These are phyloP conservation scores for Zoroaster sp. DNA, from an alignment of 53 echinoderm and acorn worm genomes.

Conservation along the genomic window DNA sequence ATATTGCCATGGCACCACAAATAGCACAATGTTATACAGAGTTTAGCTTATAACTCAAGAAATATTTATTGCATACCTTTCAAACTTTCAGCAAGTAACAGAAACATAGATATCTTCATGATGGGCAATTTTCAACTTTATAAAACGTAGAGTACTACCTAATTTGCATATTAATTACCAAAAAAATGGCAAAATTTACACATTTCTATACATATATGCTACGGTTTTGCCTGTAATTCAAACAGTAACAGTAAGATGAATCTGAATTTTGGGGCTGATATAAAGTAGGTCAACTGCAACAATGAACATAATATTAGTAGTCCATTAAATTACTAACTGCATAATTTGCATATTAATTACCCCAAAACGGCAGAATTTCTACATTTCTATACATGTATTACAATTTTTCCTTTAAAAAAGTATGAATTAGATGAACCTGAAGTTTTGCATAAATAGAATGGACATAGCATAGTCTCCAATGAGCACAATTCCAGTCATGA, in stretches of 20 bases:
- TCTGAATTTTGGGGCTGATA: not conserved
- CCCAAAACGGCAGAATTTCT: not conserved
- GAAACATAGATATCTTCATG: not conserved
- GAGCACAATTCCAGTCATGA: not conserved
- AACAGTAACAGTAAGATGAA: not conserved
- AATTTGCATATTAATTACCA: conserved; percentile 17
- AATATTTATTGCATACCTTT: too few relatives aligned
- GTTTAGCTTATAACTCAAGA: too few relatives aligned
- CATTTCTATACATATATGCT: not conserved
- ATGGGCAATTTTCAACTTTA: not conserved
- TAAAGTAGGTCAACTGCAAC: not conserved
- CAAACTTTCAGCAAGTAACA: too few relatives aligned
- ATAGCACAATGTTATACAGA: too few relatives aligned
- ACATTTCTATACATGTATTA: not conserved
- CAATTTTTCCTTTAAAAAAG: not conserved
- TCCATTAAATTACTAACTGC: not conserved
- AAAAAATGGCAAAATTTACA: not conserved
- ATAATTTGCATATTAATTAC: conserved; percentile 24
- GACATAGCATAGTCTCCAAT: not conserved
- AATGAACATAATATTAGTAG: not conserved
- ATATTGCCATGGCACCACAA: too few relatives aligned
- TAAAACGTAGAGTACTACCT: not conserved
- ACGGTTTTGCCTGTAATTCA: not conserved
- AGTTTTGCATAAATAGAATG: not conserved
- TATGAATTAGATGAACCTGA: not conserved